Evolutionary conservation across 2,113 vertebrate genomes (phyloP), one percentile per base, ranked within the genome.

Genomic region (Ammodytes dubius): DNA sequence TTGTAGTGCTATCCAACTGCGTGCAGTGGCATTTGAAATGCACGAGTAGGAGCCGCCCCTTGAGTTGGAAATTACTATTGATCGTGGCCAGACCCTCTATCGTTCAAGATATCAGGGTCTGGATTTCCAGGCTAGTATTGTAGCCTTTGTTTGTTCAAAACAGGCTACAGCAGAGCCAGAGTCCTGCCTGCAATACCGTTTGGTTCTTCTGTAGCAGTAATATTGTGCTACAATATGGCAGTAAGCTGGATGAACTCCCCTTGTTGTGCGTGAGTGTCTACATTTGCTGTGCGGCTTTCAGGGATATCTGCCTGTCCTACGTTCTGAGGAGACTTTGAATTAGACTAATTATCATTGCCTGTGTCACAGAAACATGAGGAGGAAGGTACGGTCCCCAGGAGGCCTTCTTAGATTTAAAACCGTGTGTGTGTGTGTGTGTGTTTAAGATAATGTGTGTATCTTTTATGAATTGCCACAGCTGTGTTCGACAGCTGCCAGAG

Each of bases 381-480:
- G 79, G 89, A 91, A 91, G 93, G 83, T 88, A 77, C 69, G 7
- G 19, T 77, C 82, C 93, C 91, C 82, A 56, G 67, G 89, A 83
- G 86, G 84, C 60, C 81, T 72, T 77, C 83, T 59, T 42, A 47
- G 81, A 65, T 79, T 80, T 70, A 52, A 53, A 40, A 9, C 56
- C 37, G 52, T 46, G 56, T 59, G 72, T 40, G 70, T 81, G 75
- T 77, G 67, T 67, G 69, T 63, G 70, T 60, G 64, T 74, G 52
- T 79, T 69, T 72, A 71, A 89, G 78, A 65, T 84, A 82, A 82
- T 88, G 71, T 59, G 81, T 70, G 70, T 85, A 87, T 93, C 74
- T 87, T 87, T 89, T 89, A 90, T 91, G 90, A 90, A 92, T 88
- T 86, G 87, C 87, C 84, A 80, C 93, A 93, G 91, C 90, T 94